phyloP scores from a whole-genome alignment of 2,888 invertebrate species.

The Brenthis ino region DNA sequence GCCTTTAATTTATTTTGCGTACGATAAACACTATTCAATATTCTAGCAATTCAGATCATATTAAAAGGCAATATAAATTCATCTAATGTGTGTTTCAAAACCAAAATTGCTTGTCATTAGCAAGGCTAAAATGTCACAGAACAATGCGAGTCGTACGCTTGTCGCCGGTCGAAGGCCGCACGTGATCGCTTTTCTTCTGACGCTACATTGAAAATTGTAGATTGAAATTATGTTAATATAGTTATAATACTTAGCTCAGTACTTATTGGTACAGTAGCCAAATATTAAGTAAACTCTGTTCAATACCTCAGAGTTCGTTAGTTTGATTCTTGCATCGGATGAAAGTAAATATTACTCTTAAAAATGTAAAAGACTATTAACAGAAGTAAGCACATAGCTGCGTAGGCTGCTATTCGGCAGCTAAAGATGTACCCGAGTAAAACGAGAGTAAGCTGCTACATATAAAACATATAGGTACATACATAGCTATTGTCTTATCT shows the following conservation, averaged over 20 bases:
- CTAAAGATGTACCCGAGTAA: no score
- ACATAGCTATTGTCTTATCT: no score
- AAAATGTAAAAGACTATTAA: no score
- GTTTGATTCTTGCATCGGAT: no score
- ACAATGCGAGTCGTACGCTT: conserved; percentile 70
- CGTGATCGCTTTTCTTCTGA: conserved; percentile 76
- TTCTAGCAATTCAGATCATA: conserved; percentile 53
- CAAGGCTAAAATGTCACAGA: conserved; percentile 80
- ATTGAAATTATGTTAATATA: background rate
- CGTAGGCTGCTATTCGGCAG: no score
- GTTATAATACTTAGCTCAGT: background rate
- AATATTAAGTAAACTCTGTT: no score
- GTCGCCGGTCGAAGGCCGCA: conserved; percentile 73
- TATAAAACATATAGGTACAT: no score
- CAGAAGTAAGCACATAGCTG: no score
- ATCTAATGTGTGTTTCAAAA: conserved; percentile 75
- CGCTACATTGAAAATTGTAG: conserved; percentile 56
- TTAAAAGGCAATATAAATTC: conserved; percentile 70
- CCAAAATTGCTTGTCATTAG: conserved; percentile 80
- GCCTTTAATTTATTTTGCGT: background rate
- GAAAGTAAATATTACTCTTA: no score
- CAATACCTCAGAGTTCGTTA: no score
- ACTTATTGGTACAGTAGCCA: no score
- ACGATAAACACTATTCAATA: conserved; percentile 39
- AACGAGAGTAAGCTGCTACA: no score